Conservation (phyloP, 2,888 invertebrate species). For the Drosophila barbarae region DNA sequence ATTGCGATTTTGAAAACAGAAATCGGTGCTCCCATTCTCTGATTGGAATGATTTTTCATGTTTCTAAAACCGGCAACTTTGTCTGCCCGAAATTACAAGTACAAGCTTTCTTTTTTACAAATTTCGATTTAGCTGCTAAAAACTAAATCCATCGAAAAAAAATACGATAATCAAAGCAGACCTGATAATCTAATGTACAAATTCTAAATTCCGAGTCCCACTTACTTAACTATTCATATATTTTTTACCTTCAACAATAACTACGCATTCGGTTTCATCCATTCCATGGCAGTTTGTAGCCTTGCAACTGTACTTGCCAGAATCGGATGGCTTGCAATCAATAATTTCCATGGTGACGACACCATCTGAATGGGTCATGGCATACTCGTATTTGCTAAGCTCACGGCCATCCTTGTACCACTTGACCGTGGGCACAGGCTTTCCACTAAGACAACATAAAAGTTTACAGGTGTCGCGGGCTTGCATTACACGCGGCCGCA, state of each 20-base stretch:
- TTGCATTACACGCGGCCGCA: slow-evolving; percentile 99
- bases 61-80: too few relatives aligned
- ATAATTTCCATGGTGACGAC: slow-evolving; percentile 98
- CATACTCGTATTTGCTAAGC: slow-evolving; percentile 93
- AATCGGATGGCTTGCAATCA: slow-evolving; percentile 95
- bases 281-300: slow-evolving; percentile 96
- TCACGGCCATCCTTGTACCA: slow-evolving; percentile 96
- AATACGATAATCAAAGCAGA: too few relatives aligned
- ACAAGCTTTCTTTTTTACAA: too few relatives aligned
- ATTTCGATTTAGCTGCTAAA: too few relatives aligned
- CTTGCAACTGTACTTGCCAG: slow-evolving; percentile 96
- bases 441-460: slow-evolving; percentile 96
- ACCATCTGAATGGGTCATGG: slow-evolving; percentile 95
- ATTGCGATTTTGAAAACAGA: too few relatives aligned
- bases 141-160: too few relatives aligned
- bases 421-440: slow-evolving; percentile 95
- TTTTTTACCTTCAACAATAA: slow-evolving; percentile 93
- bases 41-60: too few relatives aligned
- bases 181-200: not conserved
- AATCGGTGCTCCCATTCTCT: too few relatives aligned
- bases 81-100: too few relatives aligned
- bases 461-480: slow-evolving; percentile 97
- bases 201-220: not conserved
- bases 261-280: slow-evolving; percentile 96
- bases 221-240: not conserved